These are phyloP conservation scores for Pinna nobilis DNA, from an alignment of 1,140 invertebrate genomes.

Conservation along the genomic window DNA sequence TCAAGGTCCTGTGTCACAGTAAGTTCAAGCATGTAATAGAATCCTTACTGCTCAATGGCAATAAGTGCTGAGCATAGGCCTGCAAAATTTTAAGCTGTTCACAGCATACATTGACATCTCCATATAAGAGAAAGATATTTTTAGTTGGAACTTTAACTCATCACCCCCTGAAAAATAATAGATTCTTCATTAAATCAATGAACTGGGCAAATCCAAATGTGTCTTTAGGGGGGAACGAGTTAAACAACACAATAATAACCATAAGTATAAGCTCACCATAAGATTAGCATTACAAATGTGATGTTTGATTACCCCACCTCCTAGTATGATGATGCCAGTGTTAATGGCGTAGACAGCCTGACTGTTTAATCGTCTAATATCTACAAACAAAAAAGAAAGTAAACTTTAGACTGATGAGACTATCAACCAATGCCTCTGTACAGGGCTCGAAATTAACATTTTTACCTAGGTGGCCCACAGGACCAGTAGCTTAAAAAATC, in stretches of 20 bases:
- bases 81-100: no score
- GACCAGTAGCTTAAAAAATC: not conserved
- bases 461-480: not conserved
- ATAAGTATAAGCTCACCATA: constrained; percentile 66
- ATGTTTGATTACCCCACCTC: constrained; percentile 98
- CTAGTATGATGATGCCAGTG: constrained; percentile 97
- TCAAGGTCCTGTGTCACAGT: no score
- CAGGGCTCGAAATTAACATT: not conserved
- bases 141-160: no score
- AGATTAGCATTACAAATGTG: constrained; percentile 88
- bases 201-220: no score
- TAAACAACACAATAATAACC: not conserved
- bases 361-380: constrained; percentile 91
- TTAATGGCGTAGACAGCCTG: constrained; percentile 96
- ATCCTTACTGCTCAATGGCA: no score
- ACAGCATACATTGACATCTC: no score
- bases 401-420: not conserved
- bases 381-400: constrained; percentile 76
- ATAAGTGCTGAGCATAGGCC: no score
- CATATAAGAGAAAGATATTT: no score
- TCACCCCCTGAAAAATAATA: no score
- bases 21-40: no score
- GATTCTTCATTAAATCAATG: no score
- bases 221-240: no score
- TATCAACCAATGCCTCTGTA: not conserved